A percentile compares a stretch with the other conserved stretches of the same genome.
Evolutionary conservation across 2,888 invertebrate species (phyloP).

Genomic region (Callyntrura guangdongensis): DNA sequence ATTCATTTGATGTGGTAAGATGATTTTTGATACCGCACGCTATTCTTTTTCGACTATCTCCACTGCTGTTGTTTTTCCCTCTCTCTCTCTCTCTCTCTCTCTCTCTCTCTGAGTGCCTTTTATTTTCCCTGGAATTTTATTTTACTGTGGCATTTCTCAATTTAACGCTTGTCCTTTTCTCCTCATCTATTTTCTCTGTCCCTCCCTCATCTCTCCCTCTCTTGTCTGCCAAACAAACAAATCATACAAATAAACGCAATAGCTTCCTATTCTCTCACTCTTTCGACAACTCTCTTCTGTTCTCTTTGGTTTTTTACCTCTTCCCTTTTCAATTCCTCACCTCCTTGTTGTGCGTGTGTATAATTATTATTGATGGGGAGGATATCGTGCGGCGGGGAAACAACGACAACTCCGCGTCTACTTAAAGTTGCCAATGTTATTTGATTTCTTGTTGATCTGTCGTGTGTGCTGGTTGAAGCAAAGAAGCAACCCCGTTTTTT

Average conservation of each 20-base stretch:
- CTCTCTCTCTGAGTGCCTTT: background rate
- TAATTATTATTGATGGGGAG: background rate
- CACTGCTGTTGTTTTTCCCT: background rate
- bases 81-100: background rate
- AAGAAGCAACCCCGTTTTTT: no score
- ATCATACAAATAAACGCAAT: background rate
- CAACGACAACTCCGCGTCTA: background rate
- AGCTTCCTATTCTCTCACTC: background rate
- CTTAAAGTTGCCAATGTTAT: background rate
- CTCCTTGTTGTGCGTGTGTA: background rate
- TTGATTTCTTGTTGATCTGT: background rate
- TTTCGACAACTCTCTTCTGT: background rate
- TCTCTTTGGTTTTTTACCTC: background rate
- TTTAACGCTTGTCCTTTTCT: background rate
- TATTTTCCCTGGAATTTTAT: background rate
- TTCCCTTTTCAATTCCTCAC: background rate
- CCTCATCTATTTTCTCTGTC: background rate
- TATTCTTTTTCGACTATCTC: background rate
- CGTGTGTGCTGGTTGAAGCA: background rate
- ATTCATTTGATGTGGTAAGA: conserved; percentile 15
- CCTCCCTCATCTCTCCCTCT: background rate
- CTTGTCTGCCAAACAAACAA: background rate
- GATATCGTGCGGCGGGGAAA: no score
- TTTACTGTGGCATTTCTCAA: background rate
- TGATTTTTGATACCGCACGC: background rate